Evolutionary conservation across 2,888 invertebrate genomes (phyloP), one percentile per base, ranked within the genome.

Genomic region (Agrochola lychnidis): DNA sequence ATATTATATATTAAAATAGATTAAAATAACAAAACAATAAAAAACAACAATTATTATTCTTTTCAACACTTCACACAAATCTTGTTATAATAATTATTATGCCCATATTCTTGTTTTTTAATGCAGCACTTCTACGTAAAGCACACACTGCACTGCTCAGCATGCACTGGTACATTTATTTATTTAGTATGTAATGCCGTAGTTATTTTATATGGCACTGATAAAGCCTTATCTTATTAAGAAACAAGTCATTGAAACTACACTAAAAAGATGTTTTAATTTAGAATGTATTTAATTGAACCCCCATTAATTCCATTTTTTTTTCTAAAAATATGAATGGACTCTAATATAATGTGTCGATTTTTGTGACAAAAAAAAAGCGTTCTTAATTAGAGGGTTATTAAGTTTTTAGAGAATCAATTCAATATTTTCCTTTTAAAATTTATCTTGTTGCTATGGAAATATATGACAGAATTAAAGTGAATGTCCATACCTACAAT

Each of bases 21-120:
- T 53, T 66, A 30, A 67, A 62, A 62, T 72, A 81, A 81, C 61
- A 81, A 81, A 76, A 81, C 14, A 53, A 66, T 10, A 53, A 63
- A 70, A 62, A 12, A 63, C 9, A 73, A 81, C 14, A 53, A 57
- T 48, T 16, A 51, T 12, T 57, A 3, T 42, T 30, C 0, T 56
- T 70, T 59, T 72, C 10, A 57, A 71, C 25, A 63, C 22, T 36
- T 36, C 59, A n/a, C 36, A 62, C 22, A 10, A 7, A 19, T 19
- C 9, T 30, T 42, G 9, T 25, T 48, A 14, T 1, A n/a, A 19
- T 69, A 22, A 48, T 36, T 40, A 57, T 40, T 73, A 59, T 16
- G 42, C 10, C 4, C 2, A 19, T 0, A 12, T 22, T 4, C 42
- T 48, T 48, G 0, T 48, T 25, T 64, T 62, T n/a, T n/a, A 67